Evolutionary conservation across 2,113 vertebrate species (phyloP).

Genomic region (Grammomys dolichurus): DNA sequence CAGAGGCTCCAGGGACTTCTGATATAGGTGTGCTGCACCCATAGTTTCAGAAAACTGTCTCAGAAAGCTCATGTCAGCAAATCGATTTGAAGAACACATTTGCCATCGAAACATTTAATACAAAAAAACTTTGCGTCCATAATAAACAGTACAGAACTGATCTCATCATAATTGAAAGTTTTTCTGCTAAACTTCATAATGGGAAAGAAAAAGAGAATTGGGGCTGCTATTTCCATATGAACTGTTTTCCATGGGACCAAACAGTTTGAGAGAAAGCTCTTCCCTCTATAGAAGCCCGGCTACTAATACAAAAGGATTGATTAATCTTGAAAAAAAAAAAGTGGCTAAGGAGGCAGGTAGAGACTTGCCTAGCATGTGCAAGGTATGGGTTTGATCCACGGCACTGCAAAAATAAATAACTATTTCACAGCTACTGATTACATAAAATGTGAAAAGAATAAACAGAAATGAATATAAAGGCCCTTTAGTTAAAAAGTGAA

Average conservation of each 20-base stretch:
- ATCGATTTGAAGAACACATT: constrained; percentile 21
- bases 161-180: neutral
- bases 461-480: neutral
- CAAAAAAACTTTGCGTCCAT: constrained; percentile 14
- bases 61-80: neutral
- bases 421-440: constrained; percentile 11
- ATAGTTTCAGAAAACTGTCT: neutral
- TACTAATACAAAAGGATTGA: constrained; percentile 18
- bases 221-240: neutral
- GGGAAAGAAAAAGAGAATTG: neutral
- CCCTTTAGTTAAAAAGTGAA: neutral
- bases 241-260: neutral
- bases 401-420: neutral
- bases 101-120: neutral
- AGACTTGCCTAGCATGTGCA: neutral
- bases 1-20: neutral
- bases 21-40: neutral
- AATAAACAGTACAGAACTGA: neutral
- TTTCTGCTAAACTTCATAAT: neutral
- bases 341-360: neutral
- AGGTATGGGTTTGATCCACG: neutral
- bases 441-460: neutral
- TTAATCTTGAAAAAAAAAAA: neutral
- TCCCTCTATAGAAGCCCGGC: neutral
- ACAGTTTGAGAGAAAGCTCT: neutral